These are phyloP conservation scores for Pantelozetes paolii DNA, from an alignment of 2,888 invertebrate genomes.

Conservation along the genomic window DNA sequence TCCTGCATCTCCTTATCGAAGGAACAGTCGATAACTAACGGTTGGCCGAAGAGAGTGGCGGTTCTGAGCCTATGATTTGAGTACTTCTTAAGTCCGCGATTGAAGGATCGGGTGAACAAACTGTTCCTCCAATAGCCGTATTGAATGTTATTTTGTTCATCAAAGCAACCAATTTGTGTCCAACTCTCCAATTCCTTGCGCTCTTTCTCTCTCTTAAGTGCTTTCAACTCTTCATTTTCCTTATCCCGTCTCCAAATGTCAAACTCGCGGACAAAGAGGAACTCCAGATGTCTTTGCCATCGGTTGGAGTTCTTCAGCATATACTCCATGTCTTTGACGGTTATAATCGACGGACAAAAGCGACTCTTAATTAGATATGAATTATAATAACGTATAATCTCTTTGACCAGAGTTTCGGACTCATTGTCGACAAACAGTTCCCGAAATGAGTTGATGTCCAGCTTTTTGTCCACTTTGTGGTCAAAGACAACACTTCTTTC, in stretches of 20 bases:
- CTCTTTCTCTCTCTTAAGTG: not conserved
- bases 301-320: not conserved
- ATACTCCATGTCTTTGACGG: conserved; percentile 29
- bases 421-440: not conserved
- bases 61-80: not conserved
- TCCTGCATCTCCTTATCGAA: conserved; percentile 37
- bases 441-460: not conserved
- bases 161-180: conserved; percentile 35
- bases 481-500: not conserved
- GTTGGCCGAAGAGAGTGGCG: conserved; percentile 33
- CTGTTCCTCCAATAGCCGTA: conserved; percentile 39
- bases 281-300: conserved; percentile 8
- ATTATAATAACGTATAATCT: conserved; percentile 12
- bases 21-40: conserved; percentile 38
- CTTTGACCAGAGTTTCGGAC: not conserved
- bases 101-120: conserved; percentile 31
- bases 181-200: not conserved
- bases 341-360: not conserved
- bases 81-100: not conserved
- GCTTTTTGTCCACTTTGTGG: not conserved
- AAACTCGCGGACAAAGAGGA: conserved; percentile 36
- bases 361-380: not conserved
- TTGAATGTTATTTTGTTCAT: conserved; percentile 14
- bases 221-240: not conserved
- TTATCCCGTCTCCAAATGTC: conserved; percentile 5